Conservation (phyloP, 2,888 invertebrate genomes). For the Thyatira batis region DNA sequence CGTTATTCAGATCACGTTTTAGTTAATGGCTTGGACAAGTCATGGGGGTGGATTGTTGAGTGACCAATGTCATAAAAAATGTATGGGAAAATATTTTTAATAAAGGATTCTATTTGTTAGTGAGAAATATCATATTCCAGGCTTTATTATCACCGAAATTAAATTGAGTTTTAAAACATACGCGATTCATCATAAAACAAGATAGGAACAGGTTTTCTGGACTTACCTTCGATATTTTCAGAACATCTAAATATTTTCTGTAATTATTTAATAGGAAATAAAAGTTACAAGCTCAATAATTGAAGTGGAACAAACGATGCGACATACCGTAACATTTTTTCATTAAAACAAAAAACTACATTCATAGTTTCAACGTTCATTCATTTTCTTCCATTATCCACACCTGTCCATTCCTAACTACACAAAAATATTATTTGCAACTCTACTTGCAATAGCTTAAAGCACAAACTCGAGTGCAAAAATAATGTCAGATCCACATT, state of each 20-base stretch:
- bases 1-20: slow-evolving; percentile 53
- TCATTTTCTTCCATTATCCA: slow-evolving; percentile 33
- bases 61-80: slow-evolving; percentile 45
- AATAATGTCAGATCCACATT: not conserved
- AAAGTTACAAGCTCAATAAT: not conserved
- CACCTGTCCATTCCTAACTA: slow-evolving; percentile 42
- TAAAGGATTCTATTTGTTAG: not conserved
- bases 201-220: too few species aligned
- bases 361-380: slow-evolving; percentile 29
- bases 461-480: not conserved
- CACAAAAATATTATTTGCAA: slow-evolving; percentile 7
- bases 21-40: slow-evolving; percentile 58
- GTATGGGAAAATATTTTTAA: slow-evolving; percentile 41
- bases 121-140: not conserved
- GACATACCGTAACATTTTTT: not conserved
- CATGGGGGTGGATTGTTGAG: slow-evolving; percentile 61
- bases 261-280: not conserved
- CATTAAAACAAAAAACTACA: slow-evolving; percentile 3
- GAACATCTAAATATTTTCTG: too few species aligned
- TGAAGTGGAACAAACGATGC: not conserved
- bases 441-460: not conserved
- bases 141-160: not conserved
- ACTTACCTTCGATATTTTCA: too few species aligned
- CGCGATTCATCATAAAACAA: too few species aligned
- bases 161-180: not conserved